These are phyloP conservation scores for Paramormyrops kingsleyae DNA, from an alignment of 2,113 vertebrate species.

Conservation along the genomic window DNA sequence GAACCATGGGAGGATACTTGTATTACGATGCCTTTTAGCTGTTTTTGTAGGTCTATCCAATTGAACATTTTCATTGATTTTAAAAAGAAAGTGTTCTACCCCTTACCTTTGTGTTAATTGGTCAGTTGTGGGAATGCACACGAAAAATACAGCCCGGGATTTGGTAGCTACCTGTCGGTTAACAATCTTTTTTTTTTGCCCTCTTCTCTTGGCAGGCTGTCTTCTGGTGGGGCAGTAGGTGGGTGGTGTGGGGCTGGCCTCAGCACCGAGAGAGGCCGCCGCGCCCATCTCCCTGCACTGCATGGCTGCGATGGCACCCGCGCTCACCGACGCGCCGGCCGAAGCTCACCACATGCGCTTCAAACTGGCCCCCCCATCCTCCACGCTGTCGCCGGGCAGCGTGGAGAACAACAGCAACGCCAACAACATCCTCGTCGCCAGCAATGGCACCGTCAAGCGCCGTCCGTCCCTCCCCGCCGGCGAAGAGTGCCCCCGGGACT, in stretches of 20 bases:
- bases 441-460: constrained; percentile 72
- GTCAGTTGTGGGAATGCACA: not conserved
- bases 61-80: not conserved
- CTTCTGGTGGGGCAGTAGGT: constrained; percentile 63
- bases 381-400: constrained; percentile 75
- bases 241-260: constrained; percentile 73
- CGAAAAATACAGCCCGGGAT: not conserved
- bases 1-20: not conserved
- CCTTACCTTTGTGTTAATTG: not conserved
- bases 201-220: constrained; percentile 51
- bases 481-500: constrained; percentile 66
- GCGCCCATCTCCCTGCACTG: constrained; percentile 74
- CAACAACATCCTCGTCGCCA: constrained; percentile 69
- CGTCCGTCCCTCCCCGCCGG: constrained; percentile 57
- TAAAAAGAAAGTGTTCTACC: not conserved
- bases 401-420: constrained; percentile 76
- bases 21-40: not conserved
- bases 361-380: constrained; percentile 82
- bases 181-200: not conserved
- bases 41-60: not conserved
- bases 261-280: constrained; percentile 70
- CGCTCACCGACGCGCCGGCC: constrained; percentile 81
- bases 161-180: too few species aligned
- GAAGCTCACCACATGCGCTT: constrained; percentile 82
- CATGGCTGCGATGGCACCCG: constrained; percentile 87